Conservation (phyloP, 1,140 invertebrate genomes). For the Drosophila grimshawi region DNA sequence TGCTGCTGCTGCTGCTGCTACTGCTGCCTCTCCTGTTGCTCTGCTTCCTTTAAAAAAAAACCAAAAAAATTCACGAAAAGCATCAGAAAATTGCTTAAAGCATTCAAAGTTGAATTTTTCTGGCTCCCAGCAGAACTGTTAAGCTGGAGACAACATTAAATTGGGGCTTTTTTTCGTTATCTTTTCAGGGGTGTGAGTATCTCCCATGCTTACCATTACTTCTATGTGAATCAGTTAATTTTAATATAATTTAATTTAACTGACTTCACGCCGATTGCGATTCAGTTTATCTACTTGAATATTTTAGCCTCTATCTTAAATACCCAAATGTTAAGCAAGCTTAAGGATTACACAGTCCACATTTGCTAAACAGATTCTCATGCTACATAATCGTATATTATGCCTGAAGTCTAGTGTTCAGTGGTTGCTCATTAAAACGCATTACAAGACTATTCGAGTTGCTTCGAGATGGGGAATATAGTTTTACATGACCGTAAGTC, state of each 20-base stretch:
- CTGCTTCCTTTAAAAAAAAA: constrained; percentile 27
- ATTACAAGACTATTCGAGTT: constrained; percentile 25
- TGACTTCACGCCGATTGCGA: neutral
- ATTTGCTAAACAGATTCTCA: constrained; percentile 11
- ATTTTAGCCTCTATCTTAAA: neutral
- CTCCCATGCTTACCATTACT: no score
- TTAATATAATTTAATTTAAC: no score
- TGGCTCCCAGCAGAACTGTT: no score
- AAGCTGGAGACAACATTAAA: no score
- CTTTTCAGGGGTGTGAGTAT: no score
- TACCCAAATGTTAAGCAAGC: neutral
- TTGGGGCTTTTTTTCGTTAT: no score
- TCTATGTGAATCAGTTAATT: no score
- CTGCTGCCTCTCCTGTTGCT: constrained; percentile 5
- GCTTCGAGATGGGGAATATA: constrained; percentile 38
- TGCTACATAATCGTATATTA: constrained; percentile 29
- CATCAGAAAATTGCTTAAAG: constrained; percentile 18
- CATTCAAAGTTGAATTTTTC: neutral
- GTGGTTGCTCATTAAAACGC: constrained; percentile 60
- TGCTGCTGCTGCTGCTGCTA: constrained; percentile 12
- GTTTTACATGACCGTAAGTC: constrained; percentile 46
- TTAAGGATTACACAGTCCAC: constrained; percentile 7
- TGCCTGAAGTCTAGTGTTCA: constrained; percentile 14
- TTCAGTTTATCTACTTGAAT: neutral
- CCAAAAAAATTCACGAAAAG: constrained; percentile 8